Percentiles rank a stretch among this genome's conserved stretches.
These are phyloP conservation scores for Australoheros facetus DNA, from an alignment of 2,797 vertebrate species.

Conservation along the genomic window DNA sequence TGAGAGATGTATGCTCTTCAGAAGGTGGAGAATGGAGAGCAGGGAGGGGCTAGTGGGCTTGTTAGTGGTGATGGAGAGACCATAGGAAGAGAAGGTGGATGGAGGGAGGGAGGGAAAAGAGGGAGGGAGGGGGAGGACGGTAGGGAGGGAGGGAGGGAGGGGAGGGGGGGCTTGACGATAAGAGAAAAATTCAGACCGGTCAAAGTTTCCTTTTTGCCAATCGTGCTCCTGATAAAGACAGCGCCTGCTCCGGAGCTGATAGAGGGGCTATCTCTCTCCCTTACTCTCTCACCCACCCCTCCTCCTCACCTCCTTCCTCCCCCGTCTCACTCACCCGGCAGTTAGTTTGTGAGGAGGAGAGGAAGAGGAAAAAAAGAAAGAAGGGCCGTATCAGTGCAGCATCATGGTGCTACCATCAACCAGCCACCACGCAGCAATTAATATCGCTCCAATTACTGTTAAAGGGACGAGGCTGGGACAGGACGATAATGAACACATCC, in stretches of 20 bases:
- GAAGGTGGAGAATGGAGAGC: neutral
- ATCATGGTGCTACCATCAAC: slow-evolving; percentile 87
- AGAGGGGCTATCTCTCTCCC: slow-evolving; percentile 86
- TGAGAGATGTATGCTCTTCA: neutral
- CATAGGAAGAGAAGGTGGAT: slow-evolving; percentile 70
- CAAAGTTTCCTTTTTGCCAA: slow-evolving; percentile 92
- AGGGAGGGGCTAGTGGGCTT: slow-evolving; percentile 16
- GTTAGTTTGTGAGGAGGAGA: slow-evolving; percentile 82
- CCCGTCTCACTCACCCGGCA: slow-evolving; percentile 73
- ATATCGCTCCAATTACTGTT: slow-evolving; percentile 90
- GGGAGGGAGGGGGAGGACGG: slow-evolving; percentile 24
- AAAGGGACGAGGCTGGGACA: slow-evolving; percentile 85
- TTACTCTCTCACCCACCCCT: slow-evolving; percentile 46
- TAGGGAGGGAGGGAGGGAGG: slow-evolving; percentile 13
- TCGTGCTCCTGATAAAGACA: slow-evolving; percentile 92
- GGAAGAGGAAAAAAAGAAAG: slow-evolving; percentile 26
- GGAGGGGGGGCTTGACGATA: slow-evolving; percentile 81
- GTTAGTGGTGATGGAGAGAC: slow-evolving; percentile 77
- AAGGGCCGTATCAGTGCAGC: slow-evolving; percentile 80
- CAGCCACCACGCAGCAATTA: slow-evolving; percentile 88
- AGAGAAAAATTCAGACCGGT: slow-evolving; percentile 90
- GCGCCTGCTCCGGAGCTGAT: slow-evolving; percentile 92
- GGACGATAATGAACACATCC: slow-evolving; percentile 89
- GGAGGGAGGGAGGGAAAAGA: slow-evolving; percentile 60
- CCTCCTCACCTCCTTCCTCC: slow-evolving; percentile 19